A percentile compares a stretch with the other conserved stretches of the same genome.
Evolutionary conservation across 2,888 invertebrate genomes (phyloP).

Genomic region (Pandemis heparana): DNA sequence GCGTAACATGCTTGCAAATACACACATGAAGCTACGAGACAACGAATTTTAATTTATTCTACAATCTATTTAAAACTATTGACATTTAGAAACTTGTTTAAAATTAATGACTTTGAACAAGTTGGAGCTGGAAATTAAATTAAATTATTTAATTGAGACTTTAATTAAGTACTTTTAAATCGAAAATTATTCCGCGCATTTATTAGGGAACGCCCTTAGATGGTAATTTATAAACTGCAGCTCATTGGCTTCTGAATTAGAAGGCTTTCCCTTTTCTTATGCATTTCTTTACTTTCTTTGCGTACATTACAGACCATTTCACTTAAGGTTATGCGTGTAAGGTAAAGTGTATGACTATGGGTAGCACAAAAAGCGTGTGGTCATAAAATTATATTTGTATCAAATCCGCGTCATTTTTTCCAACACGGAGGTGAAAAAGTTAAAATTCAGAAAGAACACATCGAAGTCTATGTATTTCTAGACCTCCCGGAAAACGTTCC

Average conservation of each 20-base stretch:
- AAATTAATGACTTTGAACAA: neutral
- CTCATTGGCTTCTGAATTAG: neutral
- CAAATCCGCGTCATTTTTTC: too few species aligned
- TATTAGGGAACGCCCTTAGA: neutral
- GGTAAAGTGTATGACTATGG: too few species aligned
- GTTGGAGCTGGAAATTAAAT: neutral
- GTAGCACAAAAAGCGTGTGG: neutral
- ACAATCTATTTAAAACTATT: conserved; percentile 1
- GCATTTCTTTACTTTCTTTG: neutral
- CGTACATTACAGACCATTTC: neutral
- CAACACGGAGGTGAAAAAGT: too few species aligned
- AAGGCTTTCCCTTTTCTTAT: neutral
- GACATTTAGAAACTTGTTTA: conserved; percentile 10
- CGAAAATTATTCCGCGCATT: neutral
- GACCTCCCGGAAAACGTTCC: too few species aligned
- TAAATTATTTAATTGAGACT: neutral
- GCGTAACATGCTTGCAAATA: neutral
- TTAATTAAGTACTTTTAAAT: neutral
- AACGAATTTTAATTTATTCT: neutral
- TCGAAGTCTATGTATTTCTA: too few species aligned
- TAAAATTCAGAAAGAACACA: too few species aligned
- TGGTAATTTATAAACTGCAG: neutral
- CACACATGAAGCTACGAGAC: neutral
- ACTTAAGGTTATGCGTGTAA: too few species aligned
- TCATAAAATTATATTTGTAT: too few species aligned